phyloP scores from a whole-genome alignment of 2,113 vertebrate species.

The Varanus komodoensis region DNA sequence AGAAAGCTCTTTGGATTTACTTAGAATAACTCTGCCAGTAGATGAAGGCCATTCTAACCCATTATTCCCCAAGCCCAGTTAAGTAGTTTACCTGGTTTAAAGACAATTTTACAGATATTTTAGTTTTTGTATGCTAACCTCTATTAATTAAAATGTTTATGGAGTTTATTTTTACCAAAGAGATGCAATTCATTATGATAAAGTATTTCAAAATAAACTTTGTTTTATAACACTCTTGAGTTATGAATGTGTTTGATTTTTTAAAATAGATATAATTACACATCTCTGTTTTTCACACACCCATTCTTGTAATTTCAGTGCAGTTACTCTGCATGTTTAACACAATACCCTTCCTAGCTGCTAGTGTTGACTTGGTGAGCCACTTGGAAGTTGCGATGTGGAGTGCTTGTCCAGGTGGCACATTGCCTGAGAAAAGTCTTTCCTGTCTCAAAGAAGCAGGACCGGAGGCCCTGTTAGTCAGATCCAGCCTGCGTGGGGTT shows the following conservation, averaged over 20 bases:
- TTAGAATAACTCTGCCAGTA: constrained; percentile 78
- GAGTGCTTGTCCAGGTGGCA: no score
- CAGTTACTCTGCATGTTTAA: background rate
- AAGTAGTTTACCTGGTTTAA: constrained; percentile 74
- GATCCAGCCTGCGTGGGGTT: no score
- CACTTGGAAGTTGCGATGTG: no score
- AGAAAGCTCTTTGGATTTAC: constrained; percentile 72
- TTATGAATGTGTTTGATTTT: constrained; percentile 56
- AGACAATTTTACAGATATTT: constrained; percentile 86
- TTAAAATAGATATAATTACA: constrained; percentile 56
- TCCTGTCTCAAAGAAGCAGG: no score
- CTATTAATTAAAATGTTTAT: constrained; percentile 99
- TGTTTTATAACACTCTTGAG: constrained; percentile 88
- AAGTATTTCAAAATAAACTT: constrained; percentile 98
- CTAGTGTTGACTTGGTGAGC: background rate
- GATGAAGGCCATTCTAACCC: constrained; percentile 73
- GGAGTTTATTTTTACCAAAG: constrained; percentile 99
- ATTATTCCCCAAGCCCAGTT: constrained; percentile 58
- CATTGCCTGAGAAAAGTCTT: background rate
- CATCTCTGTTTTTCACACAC: constrained; percentile 30
- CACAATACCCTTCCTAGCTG: no score
- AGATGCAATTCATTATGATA: constrained; percentile 99
- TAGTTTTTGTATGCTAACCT: constrained; percentile 99
- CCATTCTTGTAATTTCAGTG: background rate
- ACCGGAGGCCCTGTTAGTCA: no score